phyloP scores from a whole-genome alignment of 2,113 vertebrate genomes.

The Erythrocercus mccallii region DNA sequence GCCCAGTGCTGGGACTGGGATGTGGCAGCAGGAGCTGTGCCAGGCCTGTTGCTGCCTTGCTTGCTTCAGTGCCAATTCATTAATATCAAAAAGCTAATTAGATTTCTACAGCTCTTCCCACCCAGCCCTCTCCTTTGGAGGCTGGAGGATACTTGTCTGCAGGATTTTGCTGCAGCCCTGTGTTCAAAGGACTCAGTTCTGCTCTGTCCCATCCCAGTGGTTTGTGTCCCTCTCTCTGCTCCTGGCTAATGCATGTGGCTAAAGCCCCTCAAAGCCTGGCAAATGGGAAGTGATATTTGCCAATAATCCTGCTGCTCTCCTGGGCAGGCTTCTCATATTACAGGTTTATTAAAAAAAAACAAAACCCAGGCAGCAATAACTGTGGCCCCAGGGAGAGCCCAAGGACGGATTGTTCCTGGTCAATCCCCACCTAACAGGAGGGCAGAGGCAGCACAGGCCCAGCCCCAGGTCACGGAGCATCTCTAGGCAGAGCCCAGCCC shows the following conservation, averaged over 20 bases:
- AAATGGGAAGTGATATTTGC: conserved; percentile 53
- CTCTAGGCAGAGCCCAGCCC: not conserved
- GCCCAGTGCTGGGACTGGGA: not conserved
- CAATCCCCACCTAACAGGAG: not conserved
- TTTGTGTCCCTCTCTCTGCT: not conserved
- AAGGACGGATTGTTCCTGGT: not conserved
- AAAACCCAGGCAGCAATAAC: conserved; percentile 33
- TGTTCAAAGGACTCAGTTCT: not conserved
- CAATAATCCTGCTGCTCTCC: conserved; percentile 52
- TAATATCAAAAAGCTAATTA: conserved; percentile 52
- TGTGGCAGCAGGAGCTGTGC: not conserved
- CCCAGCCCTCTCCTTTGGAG: not conserved
- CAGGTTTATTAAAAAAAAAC: conserved; percentile 62
- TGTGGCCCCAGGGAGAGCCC: not conserved
- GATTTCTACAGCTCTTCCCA: conserved; percentile 34
- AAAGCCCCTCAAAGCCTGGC: conserved; percentile 23
- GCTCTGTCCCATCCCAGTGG: not conserved
- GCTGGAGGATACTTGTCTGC: conserved; percentile 1
- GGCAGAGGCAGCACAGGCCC: not conserved
- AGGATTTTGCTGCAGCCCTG: not conserved
- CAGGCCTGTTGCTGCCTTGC: not conserved
- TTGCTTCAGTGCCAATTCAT: conserved; percentile 7
- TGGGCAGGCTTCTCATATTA: conserved; percentile 46
- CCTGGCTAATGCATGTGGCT: not conserved
- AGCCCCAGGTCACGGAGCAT: not conserved